A percentile compares a stretch with the other conserved stretches of the same genome.
Conservation (phyloP, 1,140 invertebrate species). For the Nasonia vitripennis region DNA sequence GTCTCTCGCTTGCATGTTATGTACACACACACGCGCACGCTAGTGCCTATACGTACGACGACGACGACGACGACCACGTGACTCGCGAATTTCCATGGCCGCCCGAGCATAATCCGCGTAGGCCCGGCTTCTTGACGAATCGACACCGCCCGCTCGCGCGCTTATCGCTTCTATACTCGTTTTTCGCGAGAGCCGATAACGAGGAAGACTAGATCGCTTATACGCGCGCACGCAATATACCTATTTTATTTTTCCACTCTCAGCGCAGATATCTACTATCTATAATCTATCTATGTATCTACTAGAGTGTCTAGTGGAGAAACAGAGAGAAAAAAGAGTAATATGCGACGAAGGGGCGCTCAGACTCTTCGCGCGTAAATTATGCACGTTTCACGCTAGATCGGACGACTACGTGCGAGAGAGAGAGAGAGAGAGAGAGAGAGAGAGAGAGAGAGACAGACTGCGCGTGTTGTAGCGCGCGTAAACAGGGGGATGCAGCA, state of each 20-base stretch:
- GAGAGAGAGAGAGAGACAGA: no score
- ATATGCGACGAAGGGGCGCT: background rate
- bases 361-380: background rate
- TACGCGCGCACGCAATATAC: background rate
- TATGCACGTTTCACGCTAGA: background rate
- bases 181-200: conserved; percentile 30
- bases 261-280: background rate
- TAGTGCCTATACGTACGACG: conserved; percentile 43
- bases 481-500: conserved; percentile 7
- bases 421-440: no score
- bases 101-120: background rate
- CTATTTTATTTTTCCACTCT: conserved; percentile 4
- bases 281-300: no score
- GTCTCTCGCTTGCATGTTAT: background rate
- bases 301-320: background rate
- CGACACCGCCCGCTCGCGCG: background rate
- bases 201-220: background rate
- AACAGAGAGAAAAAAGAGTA: no score
- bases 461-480: background rate
- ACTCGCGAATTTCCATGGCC: conserved; percentile 50
- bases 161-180: conserved; percentile 21
- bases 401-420: background rate
- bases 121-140: background rate
- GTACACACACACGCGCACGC: conserved; percentile 47
- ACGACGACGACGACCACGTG: conserved; percentile 49